Base-by-base conservation (phyloP, 2,888 invertebrate genomes). In the Epinotia brunnichana region DNA sequence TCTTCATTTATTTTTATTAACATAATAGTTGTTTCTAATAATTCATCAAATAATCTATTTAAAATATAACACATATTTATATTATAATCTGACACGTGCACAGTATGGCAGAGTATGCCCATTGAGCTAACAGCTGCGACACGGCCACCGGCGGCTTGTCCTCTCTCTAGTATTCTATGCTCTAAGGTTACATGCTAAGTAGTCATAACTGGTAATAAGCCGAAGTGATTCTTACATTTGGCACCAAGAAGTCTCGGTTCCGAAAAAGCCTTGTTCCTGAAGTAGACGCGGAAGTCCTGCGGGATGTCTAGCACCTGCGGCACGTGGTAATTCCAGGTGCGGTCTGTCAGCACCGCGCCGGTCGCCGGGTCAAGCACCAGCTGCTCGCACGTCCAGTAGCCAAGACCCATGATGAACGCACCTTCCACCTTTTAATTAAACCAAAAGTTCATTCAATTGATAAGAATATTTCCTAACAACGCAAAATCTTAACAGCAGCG, bases 301-400 rank as follows among this genome's bases (percentile, higher is more conserved):
- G 96, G 95, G 76, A 95, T 95, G 77, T 96, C 96, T 77, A 94
- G 95, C 0, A 94, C 92, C 39, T 94, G 94, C 0, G 95, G 95
- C 9, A 94, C 92, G 80, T 95, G 94, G 80, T 96, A 96, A 76
- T 92, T 94, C 96, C 96, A 97, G n/a, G 96, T 95, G 59, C 95
- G 91, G 78, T 95, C 91, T 15, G 96, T 96, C 7, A 95, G 85
- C 4, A 95, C 80, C 76, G 91, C 87, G 1, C 96, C 96, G 11
- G 94, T 94, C 11, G 86, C 82, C 9, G 90, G 81, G 77, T 95
- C 92, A 77, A 94, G 95, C 0, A 81, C 76, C 13, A 96, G 80
- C 69, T 95, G 92, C 83, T 97, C 96, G 0, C 88, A 89, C 0
- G 95, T 94, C 94, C 95, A 95, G 80, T 95, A 95, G 0, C 97